Evolutionary conservation across 2,797 vertebrate genomes (phyloP), one percentile per base, ranked within the genome.

Genomic region (Scyliorhinus canicula): DNA sequence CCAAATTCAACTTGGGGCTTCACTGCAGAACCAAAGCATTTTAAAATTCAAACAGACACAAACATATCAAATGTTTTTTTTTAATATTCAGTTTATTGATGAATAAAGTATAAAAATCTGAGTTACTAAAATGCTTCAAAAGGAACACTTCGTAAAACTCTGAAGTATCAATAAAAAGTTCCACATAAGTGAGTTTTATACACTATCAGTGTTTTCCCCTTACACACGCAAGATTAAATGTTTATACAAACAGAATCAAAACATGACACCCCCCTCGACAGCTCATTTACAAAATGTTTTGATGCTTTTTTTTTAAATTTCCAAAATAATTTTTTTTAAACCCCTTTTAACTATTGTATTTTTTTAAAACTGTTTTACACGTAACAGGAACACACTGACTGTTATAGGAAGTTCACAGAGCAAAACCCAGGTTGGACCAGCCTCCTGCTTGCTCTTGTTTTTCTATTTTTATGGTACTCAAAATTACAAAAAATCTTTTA

Each of bases 271-370:
- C 96, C 97, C 96, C 95, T 95, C 96, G 96, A 96, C 97, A 97
- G 96, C 97, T 96, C 96, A 97, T 97, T 97, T 98, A 98, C 97
- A 98, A 98, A 98, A 98, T 97, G 95, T 97, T 97, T 93, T 71
- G 65, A 96, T 97, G 82, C 96, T 96, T 96, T 97, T 97, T 84
- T 84, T 93, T 97, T 97, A 96, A 95, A 97, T 97, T 97, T 97
- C 97, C 96, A 98, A 98, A 98, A 98, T 97, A 97, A 97, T 97
- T 95, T 96, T 95, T 95, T 95, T 95, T 95, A 95, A 69, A 95
- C 69, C 96, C 97, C 96, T 96, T 96, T 69, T 79, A 91, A 26
- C 86, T 85, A 71, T 95, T 77, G 47, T 50, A 44, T 95, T 63
- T 71, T n/a, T 26, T 93, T 74, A 47, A 95, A 69, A 82, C 84